These are phyloP conservation scores for Diorhabda elongata DNA, from an alignment of 1,140 invertebrate species.

Conservation along the genomic window DNA sequence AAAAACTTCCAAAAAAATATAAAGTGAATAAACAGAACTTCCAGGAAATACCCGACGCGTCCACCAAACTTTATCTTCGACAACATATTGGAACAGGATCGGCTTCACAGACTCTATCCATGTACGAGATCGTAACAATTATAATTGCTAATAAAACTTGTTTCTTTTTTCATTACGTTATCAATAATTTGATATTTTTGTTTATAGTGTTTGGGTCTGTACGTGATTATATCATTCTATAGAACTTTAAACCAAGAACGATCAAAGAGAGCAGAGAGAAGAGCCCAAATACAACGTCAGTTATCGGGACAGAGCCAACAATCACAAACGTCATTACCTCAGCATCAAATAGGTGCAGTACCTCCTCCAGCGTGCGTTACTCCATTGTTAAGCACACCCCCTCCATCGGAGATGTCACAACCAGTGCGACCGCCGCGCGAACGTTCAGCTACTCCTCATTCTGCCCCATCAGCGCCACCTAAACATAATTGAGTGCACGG, in stretches of 20 bases:
- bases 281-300: slow-evolving; percentile 29
- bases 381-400: background rate
- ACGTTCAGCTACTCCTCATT: background rate
- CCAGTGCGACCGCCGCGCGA: background rate
- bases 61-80: too few relatives aligned
- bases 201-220: slow-evolving; percentile 31
- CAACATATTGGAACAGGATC: too few relatives aligned
- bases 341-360: background rate
- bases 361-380: background rate
- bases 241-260: slow-evolving; percentile 30
- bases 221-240: slow-evolving; percentile 31
- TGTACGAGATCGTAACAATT: too few relatives aligned
- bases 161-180: too few relatives aligned
- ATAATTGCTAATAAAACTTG: too few relatives aligned
- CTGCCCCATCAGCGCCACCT: background rate
- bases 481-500: too few relatives aligned
- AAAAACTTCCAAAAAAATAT: too few relatives aligned
- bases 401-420: background rate
- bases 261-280: slow-evolving; percentile 24
- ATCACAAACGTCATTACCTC: background rate
- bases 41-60: too few relatives aligned
- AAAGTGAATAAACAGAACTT: too few relatives aligned
- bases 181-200: background rate
- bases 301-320: slow-evolving; percentile 17
- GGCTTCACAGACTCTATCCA: too few relatives aligned